phyloP scores from a whole-genome alignment of 2,113 vertebrate genomes.

The Gallinago undulata region DNA sequence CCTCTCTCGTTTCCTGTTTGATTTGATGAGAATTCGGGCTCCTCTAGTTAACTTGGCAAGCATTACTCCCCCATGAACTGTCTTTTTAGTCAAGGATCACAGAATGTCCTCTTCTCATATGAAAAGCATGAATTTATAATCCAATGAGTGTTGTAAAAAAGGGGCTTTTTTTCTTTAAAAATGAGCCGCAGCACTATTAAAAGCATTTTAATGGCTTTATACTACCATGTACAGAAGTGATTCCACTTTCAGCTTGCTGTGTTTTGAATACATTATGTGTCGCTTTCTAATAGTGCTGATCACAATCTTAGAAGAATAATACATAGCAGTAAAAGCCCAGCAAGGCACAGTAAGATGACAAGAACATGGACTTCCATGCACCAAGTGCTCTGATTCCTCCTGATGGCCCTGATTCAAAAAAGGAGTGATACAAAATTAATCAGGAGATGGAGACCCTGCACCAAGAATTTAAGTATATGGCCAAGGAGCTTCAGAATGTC shows the following conservation, averaged over 20 bases:
- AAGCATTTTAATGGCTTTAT: neutral
- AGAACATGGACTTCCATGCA: no score
- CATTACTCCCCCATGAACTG: neutral
- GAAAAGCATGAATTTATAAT: neutral
- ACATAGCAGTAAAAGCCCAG: neutral
- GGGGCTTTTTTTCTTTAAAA: neutral
- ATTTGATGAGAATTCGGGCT: neutral
- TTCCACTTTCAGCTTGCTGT: neutral
- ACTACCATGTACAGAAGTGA: neutral
- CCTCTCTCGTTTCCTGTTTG: constrained; percentile 10
- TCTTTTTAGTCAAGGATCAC: neutral
- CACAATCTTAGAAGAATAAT: neutral
- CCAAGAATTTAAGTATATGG: neutral
- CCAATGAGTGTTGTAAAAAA: neutral
- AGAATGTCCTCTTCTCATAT: neutral
- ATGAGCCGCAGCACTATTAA: neutral
- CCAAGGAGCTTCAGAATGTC: neutral
- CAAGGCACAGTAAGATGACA: neutral
- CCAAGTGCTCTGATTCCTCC: neutral
- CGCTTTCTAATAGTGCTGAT: neutral
- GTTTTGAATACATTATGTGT: neutral
- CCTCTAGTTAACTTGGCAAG: neutral
- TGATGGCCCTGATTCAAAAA: neutral
- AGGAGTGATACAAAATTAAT: neutral
- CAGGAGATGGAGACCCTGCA: neutral